Evolutionary conservation across 2,888 invertebrate species (phyloP), one percentile per base, ranked within the genome.

Genomic region (Epinotia nisella): DNA sequence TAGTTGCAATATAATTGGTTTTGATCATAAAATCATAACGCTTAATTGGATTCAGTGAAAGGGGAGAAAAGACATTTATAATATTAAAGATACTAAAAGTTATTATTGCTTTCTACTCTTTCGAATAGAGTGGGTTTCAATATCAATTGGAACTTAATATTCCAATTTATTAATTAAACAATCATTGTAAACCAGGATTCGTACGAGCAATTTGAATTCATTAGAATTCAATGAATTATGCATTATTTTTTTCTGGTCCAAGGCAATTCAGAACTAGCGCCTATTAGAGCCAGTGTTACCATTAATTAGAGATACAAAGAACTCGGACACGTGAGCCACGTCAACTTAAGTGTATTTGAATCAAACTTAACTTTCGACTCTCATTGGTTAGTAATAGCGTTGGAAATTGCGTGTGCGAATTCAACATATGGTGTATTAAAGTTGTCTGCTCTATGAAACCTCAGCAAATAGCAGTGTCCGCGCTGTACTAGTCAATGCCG

Each of bases 381-480:
- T 53, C 59, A 15, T 11, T 19, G 1, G 0, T 4, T 19, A 24
- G 53, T 61, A 74, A 76, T 64, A 71, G 77, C 78, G 78, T 75
- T 78, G 77, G 77, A 76, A 82, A 82, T 79, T 79, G 81, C 78
- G 82, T 82, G 81, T 80, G 76, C 76, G 77, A 78, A 81, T 29
- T 62, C 56, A 65, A 59, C 64, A 72, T 60, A 60, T 69, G 55
- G 72, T 19, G 41, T 69, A 49, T 64, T 19, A 58, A 68, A 51
- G 71, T 72, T 59, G 68, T 68, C 58, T 66, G 45, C 39, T 76
- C 75, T 78, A 79, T 78, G 87, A 87, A 88, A 90, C 88, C 87
- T 86, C 87, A 85, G 85, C 87, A 87, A 89, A 88, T 88, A 86
- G 86, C 84, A 80, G 81, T 82, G 85, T 83, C 84, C 85, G 87